These are phyloP conservation scores for Zoanthus sociatus DNA, from an alignment of 92 coral and sea anemone genomes.

Conservation along the genomic window DNA sequence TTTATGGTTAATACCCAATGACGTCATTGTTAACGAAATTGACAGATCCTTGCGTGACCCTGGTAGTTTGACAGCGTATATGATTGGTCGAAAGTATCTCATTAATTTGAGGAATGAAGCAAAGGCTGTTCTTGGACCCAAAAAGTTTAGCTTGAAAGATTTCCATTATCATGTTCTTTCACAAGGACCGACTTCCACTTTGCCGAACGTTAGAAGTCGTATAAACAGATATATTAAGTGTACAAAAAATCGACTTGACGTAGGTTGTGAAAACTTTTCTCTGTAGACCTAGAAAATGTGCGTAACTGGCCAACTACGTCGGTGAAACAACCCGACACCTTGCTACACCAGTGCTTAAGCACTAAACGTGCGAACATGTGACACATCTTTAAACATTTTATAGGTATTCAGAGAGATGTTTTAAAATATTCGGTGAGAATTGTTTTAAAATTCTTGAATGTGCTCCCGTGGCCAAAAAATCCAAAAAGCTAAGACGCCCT, in stretches of 20 bases:
- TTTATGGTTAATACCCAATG: constrained; percentile 35
- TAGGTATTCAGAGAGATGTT: no score
- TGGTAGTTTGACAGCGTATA: constrained; percentile 33
- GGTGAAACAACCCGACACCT: no score
- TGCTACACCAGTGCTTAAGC: no score
- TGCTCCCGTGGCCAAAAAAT: no score
- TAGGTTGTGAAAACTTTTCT: constrained; percentile 15
- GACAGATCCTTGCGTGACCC: constrained; percentile 30
- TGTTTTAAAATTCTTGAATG: no score
- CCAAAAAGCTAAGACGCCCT: no score
- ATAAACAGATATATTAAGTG: constrained; percentile 30
- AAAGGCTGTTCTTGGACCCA: constrained; percentile 11
- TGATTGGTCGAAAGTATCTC: constrained; percentile 35
- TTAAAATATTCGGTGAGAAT: no score
- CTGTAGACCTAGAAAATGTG: neutral
- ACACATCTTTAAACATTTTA: no score
- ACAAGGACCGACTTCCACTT: constrained; percentile 26
- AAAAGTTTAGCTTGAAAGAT: constrained; percentile 26
- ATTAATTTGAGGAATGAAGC: constrained; percentile 16
- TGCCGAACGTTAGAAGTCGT: constrained; percentile 35
- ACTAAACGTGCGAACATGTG: no score
- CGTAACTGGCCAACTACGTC: no score
- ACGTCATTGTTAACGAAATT: constrained; percentile 42
- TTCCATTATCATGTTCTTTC: constrained; percentile 43
- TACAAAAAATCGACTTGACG: constrained; percentile 1